phyloP scores from a whole-genome alignment of 2,888 invertebrate genomes.

The Lampropteryx suffumata region DNA sequence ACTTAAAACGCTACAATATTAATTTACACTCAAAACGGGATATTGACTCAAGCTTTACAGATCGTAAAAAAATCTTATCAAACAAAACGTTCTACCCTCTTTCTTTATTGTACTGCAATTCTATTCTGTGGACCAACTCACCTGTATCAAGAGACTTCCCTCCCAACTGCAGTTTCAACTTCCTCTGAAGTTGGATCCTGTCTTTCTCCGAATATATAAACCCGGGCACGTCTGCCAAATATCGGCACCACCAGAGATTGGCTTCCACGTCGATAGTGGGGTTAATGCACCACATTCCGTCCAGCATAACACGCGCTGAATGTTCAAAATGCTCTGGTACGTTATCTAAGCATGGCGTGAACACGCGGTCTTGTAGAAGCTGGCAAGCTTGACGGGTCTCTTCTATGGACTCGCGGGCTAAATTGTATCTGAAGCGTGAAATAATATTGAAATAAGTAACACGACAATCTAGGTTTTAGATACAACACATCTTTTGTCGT shows the following conservation, averaged over 20 bases:
- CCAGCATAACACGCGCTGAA: conserved; percentile 85
- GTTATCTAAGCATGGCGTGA: conserved; percentile 83
- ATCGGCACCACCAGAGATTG: conserved; percentile 80
- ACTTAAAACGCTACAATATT: too few species aligned
- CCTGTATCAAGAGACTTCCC: conserved; percentile 58
- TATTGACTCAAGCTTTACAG: too few species aligned
- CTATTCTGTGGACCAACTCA: conserved; percentile 30
- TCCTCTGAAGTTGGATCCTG: conserved; percentile 51
- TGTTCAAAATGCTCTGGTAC: conserved; percentile 85
- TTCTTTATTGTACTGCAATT: too few species aligned
- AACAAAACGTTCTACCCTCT: too few species aligned
- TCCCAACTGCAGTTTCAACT: conserved; percentile 48
- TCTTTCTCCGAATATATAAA: conserved; percentile 74
- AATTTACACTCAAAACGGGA: too few species aligned
- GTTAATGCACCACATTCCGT: conserved; percentile 87
- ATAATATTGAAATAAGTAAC: too few species aligned
- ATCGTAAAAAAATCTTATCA: too few species aligned
- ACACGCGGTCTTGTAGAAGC: conserved; percentile 82
- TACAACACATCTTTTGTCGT: too few species aligned
- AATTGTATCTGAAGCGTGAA: conserved; percentile 83
- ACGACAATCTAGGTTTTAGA: too few species aligned
- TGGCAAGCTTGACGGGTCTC: conserved; percentile 85
- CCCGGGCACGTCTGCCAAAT: conserved; percentile 82
- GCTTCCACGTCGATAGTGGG: conserved; percentile 80
- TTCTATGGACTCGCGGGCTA: conserved; percentile 84